Evolutionary conservation across 2,797 vertebrate genomes (phyloP).

Genomic region (Apogon talboti): DNA sequence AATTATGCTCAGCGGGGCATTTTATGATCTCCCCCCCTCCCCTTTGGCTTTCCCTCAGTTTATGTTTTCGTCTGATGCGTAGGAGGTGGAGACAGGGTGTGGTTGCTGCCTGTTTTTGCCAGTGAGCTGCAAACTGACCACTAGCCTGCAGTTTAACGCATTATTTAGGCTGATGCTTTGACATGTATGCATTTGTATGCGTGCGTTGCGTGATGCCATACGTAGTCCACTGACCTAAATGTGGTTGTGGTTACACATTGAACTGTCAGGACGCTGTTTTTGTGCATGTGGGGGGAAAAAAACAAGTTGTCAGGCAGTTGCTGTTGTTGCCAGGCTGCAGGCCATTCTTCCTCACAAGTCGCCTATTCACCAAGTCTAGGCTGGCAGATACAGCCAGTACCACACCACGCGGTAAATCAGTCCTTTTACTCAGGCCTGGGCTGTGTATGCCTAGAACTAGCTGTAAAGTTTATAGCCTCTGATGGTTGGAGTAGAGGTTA

Average conservation of each 20-base stretch:
- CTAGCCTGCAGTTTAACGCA: conserved; percentile 13
- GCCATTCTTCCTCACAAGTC: conserved; percentile 46
- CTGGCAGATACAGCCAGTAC: conserved; percentile 41
- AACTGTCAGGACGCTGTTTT: conserved; percentile 25
- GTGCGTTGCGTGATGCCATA: background rate
- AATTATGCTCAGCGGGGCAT: conserved; percentile 54
- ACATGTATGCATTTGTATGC: conserved; percentile 38
- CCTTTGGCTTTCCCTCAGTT: conserved; percentile 45
- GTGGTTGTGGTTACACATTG: conserved; percentile 40
- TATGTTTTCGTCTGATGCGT: conserved; percentile 73
- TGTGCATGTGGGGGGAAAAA: conserved; percentile 4
- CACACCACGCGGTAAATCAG: conserved; percentile 34
- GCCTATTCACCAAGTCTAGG: conserved; percentile 47
- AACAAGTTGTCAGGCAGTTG: conserved; percentile 41
- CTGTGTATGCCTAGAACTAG: background rate
- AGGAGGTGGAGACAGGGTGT: conserved; percentile 70
- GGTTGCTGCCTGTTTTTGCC: conserved; percentile 55
- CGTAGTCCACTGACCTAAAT: conserved; percentile 13
- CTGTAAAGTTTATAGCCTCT: no score
- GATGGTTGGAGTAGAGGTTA: no score
- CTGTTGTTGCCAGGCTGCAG: conserved; percentile 56
- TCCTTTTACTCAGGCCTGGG: background rate
- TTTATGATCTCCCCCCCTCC: conserved; percentile 36
- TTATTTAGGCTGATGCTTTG: conserved; percentile 22
- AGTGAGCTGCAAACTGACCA: conserved; percentile 36